A percentile compares a stretch with the other conserved stretches of the same genome.
Conservation (phyloP, 1,140 invertebrate species). For the Drosophila ficusphila region DNA sequence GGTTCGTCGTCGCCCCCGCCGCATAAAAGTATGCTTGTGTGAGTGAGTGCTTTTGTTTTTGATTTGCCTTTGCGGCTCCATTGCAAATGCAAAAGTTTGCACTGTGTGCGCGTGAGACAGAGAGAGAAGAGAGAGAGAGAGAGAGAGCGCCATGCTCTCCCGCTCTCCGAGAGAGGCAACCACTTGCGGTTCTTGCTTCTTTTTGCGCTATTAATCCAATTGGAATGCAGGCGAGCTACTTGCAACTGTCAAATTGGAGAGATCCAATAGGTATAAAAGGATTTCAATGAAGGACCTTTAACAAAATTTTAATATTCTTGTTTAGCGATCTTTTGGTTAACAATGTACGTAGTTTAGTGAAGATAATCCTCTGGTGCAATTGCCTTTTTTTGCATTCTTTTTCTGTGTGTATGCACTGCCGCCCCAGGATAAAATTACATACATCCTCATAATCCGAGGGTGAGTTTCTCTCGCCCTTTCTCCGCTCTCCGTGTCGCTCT, state of each 20-base stretch:
- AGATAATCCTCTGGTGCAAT: slow-evolving; percentile 33
- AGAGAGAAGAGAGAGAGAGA: background rate
- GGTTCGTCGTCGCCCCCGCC: slow-evolving; percentile 36
- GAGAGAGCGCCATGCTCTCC: background rate
- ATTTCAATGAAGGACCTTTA: background rate
- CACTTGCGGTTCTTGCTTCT: slow-evolving; percentile 54
- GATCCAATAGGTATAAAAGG: background rate
- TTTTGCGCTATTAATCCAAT: slow-evolving; percentile 67
- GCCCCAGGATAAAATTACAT: slow-evolving; percentile 29
- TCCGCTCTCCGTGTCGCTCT: background rate
- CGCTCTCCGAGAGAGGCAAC: slow-evolving; percentile 19
- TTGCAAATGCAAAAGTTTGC: slow-evolving; percentile 74
- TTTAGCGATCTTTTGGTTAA: background rate
- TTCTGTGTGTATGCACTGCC: slow-evolving; percentile 70
- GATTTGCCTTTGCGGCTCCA: slow-evolving; percentile 44
- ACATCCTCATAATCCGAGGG: slow-evolving; percentile 39
- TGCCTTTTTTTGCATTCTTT: slow-evolving; percentile 50
- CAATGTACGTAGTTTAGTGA: background rate
- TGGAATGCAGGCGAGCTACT: slow-evolving; percentile 62
- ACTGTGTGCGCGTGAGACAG: slow-evolving; percentile 41
- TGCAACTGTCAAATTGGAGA: slow-evolving; percentile 44
- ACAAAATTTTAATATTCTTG: background rate
- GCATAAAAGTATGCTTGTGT: background rate
- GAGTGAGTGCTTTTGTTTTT: slow-evolving; percentile 55
- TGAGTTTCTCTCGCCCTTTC: slow-evolving; percentile 52